phyloP scores from a whole-genome alignment of 1,140 invertebrate species.

The Drosophila cardini region DNA sequence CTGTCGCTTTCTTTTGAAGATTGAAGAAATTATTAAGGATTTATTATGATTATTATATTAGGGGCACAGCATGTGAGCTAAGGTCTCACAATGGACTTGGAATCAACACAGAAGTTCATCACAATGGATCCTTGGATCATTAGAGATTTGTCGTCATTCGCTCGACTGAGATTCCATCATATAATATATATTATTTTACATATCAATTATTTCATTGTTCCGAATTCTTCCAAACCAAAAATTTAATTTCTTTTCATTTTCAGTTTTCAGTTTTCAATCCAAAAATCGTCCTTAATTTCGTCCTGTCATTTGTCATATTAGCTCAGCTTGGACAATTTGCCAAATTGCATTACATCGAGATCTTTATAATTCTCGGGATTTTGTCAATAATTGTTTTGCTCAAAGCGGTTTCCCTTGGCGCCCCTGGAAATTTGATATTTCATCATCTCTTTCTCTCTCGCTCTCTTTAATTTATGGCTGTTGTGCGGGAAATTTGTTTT shows the following conservation, averaged over 20 bases:
- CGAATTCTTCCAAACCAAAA: neutral
- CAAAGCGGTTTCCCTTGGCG: constrained; percentile 24
- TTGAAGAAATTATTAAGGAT: constrained; percentile 81
- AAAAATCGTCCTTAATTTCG: constrained; percentile 42
- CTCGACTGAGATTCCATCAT: neutral
- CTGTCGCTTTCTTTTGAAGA: constrained; percentile 78
- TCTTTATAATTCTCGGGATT: constrained; percentile 37
- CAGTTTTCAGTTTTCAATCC: constrained; percentile 9
- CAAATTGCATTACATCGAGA: constrained; percentile 58
- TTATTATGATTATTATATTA: constrained; percentile 85
- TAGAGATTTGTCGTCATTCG: constrained; percentile 56
- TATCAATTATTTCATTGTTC: constrained; percentile 81
- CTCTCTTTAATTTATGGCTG: constrained; percentile 44
- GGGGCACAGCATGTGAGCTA: constrained; percentile 64
- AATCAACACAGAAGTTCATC: constrained; percentile 30
- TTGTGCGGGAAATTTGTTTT: constrained; percentile 60
- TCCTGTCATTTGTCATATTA: constrained; percentile 31
- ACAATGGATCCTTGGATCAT: constrained; percentile 54
- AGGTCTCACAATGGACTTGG: constrained; percentile 20
- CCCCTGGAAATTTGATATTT: constrained; percentile 63
- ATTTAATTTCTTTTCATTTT: constrained; percentile 22
- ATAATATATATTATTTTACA: constrained; percentile 78
- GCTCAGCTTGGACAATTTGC: constrained; percentile 37
- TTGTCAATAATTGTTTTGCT: constrained; percentile 46
- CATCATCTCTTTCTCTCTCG: neutral